These are phyloP conservation scores for Colistium nudipinnis DNA, from an alignment of 2,113 vertebrate species.

Conservation along the genomic window DNA sequence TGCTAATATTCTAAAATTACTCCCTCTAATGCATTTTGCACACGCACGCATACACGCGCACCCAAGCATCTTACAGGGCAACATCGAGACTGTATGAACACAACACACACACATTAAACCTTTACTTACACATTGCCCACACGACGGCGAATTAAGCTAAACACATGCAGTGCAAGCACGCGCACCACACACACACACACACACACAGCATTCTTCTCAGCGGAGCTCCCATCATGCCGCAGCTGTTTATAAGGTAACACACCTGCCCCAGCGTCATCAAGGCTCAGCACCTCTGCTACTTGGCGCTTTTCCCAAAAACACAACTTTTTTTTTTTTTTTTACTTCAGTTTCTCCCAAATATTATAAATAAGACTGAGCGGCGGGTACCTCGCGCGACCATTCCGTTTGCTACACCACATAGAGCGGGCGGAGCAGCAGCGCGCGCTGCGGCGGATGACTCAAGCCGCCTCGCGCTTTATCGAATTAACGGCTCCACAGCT, in stretches of 20 bases:
- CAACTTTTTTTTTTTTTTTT: background rate
- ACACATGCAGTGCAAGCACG: constrained; percentile 23
- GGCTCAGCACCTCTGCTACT: background rate
- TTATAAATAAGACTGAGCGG: background rate
- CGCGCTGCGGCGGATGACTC: constrained; percentile 75
- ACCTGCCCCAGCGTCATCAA: background rate
- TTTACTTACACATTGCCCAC: constrained; percentile 14
- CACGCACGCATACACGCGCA: constrained; percentile 11
- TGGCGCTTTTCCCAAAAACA: background rate
- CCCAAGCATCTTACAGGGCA: constrained; percentile 33
- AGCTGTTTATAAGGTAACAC: constrained; percentile 53
- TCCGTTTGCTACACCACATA: constrained; percentile 51
- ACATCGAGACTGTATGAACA: constrained; percentile 21
- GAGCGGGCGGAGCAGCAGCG: constrained; percentile 55
- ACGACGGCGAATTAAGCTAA: constrained; percentile 6
- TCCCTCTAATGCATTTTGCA: constrained; percentile 45
- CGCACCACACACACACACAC: constrained; percentile 11
- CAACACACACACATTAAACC: constrained; percentile 2
- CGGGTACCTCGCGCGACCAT: constrained; percentile 27
- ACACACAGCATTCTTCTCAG: constrained; percentile 49
- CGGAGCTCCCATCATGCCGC: constrained; percentile 66
- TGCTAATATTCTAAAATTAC: constrained; percentile 64
- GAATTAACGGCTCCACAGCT: constrained; percentile 57
- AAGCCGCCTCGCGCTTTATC: constrained; percentile 67
- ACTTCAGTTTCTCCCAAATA: rapidly evolving